Evolutionary conservation across 2,797 vertebrate species (phyloP), one percentile per base, ranked within the genome.

Genomic region (Etheostoma perlongum): DNA sequence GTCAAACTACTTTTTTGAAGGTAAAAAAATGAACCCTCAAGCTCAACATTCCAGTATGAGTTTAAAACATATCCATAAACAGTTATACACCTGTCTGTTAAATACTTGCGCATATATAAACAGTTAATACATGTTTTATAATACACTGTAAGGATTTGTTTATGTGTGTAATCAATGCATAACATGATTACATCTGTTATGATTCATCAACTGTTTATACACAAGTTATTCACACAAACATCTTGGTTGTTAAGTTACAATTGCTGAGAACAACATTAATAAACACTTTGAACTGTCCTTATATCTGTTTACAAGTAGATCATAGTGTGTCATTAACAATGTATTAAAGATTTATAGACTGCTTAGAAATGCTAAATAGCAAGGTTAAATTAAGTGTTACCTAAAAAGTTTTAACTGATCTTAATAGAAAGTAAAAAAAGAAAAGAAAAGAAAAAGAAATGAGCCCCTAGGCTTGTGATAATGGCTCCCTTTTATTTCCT

Each of bases 391-490:
- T 16, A 48, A 52, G 9, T 27, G 12, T 15, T 47, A 36, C 4
- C 42, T 51, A 5, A 57, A 36, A 66, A 30, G 42, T 13, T 44
- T 44, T 13, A 44, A 44, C 13, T 44, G 42, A 11, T 11, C 42
- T 44, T 44, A 44, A 2, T 44, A 15, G 12, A 13, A 44, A 14
- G 13, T 15, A 3, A 27, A 5, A 30, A 30, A 44, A 44, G 14
- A 19, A 36, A 46, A 33, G 44, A 52, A 2, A 6, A 25, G 52
- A 42, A 14, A 14, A 11, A 36, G 3, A 44, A 12, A 5, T 58
- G 23, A 62, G 46, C 47, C 44, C 16, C 15, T 1, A 48, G 65
- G 83, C 19, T 47, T 47, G 65, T 40, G 16, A 23, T 63, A 63
- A 58, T 19, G 21, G 25, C 53, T 49, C 19, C 19, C 21, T 6